These are phyloP conservation scores for Polydrusus tereticollis DNA, from an alignment of 2,888 invertebrate species.

Conservation along the genomic window DNA sequence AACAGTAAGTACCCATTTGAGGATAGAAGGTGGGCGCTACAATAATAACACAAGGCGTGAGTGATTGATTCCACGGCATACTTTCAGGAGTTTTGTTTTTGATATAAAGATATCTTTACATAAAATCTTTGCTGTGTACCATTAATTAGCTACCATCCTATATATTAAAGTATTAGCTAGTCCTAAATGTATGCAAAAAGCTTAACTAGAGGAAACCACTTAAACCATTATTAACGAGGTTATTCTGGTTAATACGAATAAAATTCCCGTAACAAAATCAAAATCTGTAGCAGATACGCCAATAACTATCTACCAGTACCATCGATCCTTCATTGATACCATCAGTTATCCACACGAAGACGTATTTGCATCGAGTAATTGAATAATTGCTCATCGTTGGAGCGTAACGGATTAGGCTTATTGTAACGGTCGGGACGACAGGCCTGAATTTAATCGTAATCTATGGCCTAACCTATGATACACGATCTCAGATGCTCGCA, in stretches of 20 bases:
- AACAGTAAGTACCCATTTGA: no score
- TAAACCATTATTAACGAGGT: neutral
- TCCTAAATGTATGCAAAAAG: no score
- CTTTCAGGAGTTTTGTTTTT: no score
- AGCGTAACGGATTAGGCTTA: constrained; percentile 29
- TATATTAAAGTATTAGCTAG: no score
- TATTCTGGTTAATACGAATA: neutral
- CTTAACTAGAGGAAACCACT: no score
- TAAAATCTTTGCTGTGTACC: no score
- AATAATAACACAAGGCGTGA: no score
- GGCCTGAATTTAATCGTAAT: constrained; percentile 33
- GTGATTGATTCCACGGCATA: no score
- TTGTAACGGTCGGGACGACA: constrained; percentile 30
- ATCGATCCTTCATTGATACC: constrained; percentile 18
- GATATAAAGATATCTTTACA: no score
- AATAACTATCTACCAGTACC: constrained; percentile 5
- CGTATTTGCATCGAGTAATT: constrained; percentile 32
- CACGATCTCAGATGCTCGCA: constrained; percentile 28
- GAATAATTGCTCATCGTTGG: constrained; percentile 29
- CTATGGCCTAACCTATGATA: constrained; percentile 22
- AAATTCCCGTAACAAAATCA: neutral
- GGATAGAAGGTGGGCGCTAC: no score
- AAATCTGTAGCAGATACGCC: neutral
- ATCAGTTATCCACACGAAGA: constrained; percentile 23
- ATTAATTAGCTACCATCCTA: no score